phyloP scores from a whole-genome alignment of 2,888 invertebrate species.

The Temnothorax unifasciatus region DNA sequence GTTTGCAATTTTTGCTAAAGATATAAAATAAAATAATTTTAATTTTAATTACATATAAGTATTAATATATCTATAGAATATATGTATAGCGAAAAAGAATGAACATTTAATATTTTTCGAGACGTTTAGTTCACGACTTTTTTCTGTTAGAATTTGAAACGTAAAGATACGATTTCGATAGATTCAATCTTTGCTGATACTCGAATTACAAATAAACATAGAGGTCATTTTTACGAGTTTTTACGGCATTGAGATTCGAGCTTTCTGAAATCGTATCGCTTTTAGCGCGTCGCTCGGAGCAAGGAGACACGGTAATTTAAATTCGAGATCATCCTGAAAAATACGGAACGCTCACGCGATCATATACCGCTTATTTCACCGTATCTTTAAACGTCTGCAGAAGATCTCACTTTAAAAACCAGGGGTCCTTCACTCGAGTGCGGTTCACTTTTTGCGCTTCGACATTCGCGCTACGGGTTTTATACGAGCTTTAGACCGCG shows the following conservation, averaged over 20 bases:
- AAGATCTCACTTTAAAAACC: constrained; percentile 23
- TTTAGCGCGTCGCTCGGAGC: background rate
- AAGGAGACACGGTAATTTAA: constrained; percentile 3
- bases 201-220: background rate
- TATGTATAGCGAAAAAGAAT: background rate
- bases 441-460: constrained; percentile 22
- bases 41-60: background rate
- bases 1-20: background rate
- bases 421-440: constrained; percentile 25
- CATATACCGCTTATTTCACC: background rate
- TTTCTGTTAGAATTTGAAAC: background rate
- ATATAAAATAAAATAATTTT: constrained; percentile 6
- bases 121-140: background rate
- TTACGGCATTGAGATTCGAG: background rate
- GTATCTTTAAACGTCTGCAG: background rate
- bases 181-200: background rate
- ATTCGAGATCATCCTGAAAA: background rate
- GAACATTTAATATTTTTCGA: background rate
- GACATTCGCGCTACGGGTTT: constrained; percentile 2
- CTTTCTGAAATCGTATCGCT: background rate
- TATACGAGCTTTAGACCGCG: constrained; percentile 30
- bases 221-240: background rate
- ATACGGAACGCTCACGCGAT: background rate
- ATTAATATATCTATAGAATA: constrained; percentile 31
- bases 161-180: background rate